Evolutionary conservation across 2,113 vertebrate species (phyloP).

Genomic region (Poecile atricapillus): DNA sequence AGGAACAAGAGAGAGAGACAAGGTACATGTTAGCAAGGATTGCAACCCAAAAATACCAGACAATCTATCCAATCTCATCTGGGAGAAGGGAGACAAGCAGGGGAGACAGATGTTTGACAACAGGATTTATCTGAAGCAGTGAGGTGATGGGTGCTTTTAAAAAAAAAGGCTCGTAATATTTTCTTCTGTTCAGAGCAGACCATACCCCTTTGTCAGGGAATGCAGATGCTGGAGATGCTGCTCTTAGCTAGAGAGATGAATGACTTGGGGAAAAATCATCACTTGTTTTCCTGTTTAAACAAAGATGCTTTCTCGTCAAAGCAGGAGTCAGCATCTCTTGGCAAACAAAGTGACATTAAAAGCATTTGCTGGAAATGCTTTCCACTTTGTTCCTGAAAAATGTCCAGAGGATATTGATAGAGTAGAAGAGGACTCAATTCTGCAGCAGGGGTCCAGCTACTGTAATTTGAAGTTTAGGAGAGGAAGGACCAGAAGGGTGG

Average conservation of each 20-base stretch:
- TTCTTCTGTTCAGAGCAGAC: background rate
- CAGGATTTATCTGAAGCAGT: background rate
- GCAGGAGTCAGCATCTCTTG: slow-evolving; percentile 44
- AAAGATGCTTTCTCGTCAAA: slow-evolving; percentile 27
- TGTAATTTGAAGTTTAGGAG: slow-evolving; percentile 22
- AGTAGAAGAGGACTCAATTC: background rate
- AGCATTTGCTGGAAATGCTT: slow-evolving; percentile 69
- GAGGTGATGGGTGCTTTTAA: background rate
- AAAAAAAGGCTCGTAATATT: background rate
- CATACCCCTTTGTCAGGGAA: background rate
- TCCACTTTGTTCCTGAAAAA: slow-evolving; percentile 53
- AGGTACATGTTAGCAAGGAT: background rate
- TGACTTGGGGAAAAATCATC: background rate
- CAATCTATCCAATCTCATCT: background rate
- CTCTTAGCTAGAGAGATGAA: background rate
- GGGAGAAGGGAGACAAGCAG: background rate
- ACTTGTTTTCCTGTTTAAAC: slow-evolving; percentile 36
- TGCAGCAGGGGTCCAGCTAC: background rate
- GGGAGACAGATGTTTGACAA: background rate
- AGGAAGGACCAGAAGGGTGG: background rate
- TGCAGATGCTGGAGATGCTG: background rate
- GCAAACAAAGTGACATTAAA: slow-evolving; percentile 65
- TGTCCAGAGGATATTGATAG: background rate
- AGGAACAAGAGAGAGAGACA: background rate
- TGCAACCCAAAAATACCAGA: background rate